Base-by-base conservation (phyloP, 1,140 invertebrate genomes). In the Danaus plexippus region DNA sequence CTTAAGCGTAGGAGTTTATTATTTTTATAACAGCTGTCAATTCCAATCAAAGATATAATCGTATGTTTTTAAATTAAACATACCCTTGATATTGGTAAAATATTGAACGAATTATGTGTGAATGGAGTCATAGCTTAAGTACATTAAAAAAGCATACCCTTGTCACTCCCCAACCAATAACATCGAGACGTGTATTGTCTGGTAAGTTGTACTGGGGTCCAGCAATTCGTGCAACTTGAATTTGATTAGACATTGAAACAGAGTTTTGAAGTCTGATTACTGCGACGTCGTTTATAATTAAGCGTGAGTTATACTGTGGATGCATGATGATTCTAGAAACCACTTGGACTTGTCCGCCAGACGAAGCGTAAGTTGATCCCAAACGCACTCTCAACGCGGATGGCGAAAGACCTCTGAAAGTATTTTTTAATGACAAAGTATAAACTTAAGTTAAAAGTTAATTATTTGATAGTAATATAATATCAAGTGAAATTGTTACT, bases 221-320 rank as follows among this genome's bases (percentile, higher is more conserved):
- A 22, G 75, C 60, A 9, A 81, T 54, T 22, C 63, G 53, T 4
- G 54, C 60, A 11, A 57, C 15, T 9, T 15, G 18, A 11, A 62
- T 51, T 9, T 15, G 11, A n/a, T 43, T 49, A 9, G 60, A 62
- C 2, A 62, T 18, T 43, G 12, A 43, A 11, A 51, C 50, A 22
- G 54, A 43, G 7, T 49, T 50, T 10, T 47, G 12, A 12, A 61
- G 51, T 43, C 48, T 61, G 9, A 61, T 18, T 40, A 61, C 53
- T 44, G 89, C 90, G 8, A 93, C 88, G 55, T 93, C 92, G 57
- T 91, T 88, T 51, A 89, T 79, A 9, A 88, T 85, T 1, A 80
- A 88, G 6, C 63, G 66, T 13, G 54, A 47, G 15, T 77, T 61
- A 67, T 88, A 92, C 5, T 75, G 46, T 0, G 73, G 61, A 66